A percentile compares a stretch with the other conserved stretches of the same genome.
Evolutionary conservation across 2,113 vertebrate genomes (phyloP).

Genomic region (Casuarius casuarius): DNA sequence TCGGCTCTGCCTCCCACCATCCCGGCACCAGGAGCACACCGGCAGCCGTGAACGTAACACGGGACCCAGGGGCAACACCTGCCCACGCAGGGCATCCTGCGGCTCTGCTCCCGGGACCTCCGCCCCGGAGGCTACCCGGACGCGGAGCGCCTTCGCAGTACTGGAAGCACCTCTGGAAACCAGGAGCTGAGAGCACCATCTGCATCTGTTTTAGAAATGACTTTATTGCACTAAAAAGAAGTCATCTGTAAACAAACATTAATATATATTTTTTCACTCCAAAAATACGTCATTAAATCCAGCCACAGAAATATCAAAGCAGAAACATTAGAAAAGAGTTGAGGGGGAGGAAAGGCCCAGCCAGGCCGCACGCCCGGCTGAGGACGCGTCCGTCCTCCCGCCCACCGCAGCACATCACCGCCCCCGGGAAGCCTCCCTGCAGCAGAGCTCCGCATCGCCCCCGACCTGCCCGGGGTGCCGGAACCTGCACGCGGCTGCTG

Average conservation of each 20-base stretch:
- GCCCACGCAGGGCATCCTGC: background rate
- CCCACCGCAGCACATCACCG: background rate
- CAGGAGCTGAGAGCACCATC: background rate
- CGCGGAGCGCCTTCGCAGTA: background rate
- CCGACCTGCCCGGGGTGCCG: background rate
- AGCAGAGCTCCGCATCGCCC: background rate
- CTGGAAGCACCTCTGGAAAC: background rate
- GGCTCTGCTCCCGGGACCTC: background rate
- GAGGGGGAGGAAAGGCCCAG: background rate
- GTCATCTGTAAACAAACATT: constrained; percentile 72
- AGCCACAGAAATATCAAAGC: constrained; percentile 63
- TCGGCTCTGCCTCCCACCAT: background rate
- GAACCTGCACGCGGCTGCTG: background rate
- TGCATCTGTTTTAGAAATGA: constrained; percentile 52
- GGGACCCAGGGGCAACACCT: too few species aligned
- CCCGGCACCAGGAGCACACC: background rate
- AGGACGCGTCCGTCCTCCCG: background rate
- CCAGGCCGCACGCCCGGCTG: background rate
- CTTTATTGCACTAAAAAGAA: constrained; percentile 80
- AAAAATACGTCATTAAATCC: constrained; percentile 53
- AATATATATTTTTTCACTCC: constrained; percentile 39
- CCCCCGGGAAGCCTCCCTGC: too few species aligned
- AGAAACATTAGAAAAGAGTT: constrained; percentile 51
- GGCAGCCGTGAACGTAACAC: background rate
- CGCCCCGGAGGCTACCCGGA: fast-evolving